Evolutionary conservation across 2,797 vertebrate genomes (phyloP).

Genomic region (Hipposideros larvatus): DNA sequence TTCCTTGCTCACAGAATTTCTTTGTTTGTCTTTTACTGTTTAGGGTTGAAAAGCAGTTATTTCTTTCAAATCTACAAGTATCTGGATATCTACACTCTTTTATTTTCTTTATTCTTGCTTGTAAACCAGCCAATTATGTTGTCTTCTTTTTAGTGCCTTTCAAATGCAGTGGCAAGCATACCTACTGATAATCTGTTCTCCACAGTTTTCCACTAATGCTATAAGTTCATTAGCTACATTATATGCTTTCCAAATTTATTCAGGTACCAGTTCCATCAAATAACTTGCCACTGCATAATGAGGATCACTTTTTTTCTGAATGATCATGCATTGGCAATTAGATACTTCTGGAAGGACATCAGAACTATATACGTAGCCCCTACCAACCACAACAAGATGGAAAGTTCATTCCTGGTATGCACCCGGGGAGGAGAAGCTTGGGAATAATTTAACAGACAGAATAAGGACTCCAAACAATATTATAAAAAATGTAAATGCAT

Average conservation of each 20-base stretch:
- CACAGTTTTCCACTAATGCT: background rate
- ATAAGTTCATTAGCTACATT: background rate
- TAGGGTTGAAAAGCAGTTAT: background rate
- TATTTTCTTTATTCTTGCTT: background rate
- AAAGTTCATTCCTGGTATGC: background rate
- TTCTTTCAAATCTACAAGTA: background rate
- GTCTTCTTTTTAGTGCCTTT: background rate
- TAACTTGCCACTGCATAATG: background rate
- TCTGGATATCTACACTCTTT: background rate
- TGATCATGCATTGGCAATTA: background rate
- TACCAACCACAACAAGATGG: background rate
- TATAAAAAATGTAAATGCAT: background rate
- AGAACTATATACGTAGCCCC: background rate
- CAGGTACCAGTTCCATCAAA: background rate
- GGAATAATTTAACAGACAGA: background rate
- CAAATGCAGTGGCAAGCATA: background rate
- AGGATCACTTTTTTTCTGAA: background rate
- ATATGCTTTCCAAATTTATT: background rate
- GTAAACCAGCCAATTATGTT: background rate
- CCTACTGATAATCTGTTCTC: background rate
- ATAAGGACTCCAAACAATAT: background rate
- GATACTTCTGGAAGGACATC: background rate
- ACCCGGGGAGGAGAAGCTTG: fast-evolving
- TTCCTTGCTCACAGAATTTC: background rate
- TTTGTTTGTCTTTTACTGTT: background rate